Conservation (phyloP, 1,140 invertebrate genomes). For the Conopomorpha cramerella region DNA sequence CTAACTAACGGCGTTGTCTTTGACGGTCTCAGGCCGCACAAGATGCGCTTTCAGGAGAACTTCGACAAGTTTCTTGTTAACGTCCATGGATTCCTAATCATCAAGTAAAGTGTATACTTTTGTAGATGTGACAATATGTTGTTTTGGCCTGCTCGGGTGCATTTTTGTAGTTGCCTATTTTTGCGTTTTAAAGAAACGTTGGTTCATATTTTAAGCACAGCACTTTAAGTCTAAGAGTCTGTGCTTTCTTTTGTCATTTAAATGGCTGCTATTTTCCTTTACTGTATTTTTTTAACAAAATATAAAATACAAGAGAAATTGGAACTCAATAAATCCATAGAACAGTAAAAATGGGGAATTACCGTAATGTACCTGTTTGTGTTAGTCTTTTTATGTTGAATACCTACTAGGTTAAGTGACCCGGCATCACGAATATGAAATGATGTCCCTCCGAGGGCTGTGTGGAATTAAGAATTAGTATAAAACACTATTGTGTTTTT, state of each 20-base stretch:
- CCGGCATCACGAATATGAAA: neutral
- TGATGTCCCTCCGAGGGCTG: slow-evolving; percentile 30
- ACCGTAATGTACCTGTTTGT: neutral
- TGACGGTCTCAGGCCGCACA: slow-evolving; percentile 65
- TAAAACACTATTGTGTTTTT: slow-evolving; percentile 18
- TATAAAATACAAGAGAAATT: too few species aligned
- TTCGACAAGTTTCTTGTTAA: slow-evolving; percentile 82
- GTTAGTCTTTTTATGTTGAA: neutral
- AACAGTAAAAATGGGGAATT: too few species aligned
- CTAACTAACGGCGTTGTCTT: slow-evolving; percentile 68
- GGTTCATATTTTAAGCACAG: too few species aligned
- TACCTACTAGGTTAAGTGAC: neutral
- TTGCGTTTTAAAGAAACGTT: too few species aligned
- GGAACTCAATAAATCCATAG: too few species aligned
- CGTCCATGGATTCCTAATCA: slow-evolving; percentile 68
- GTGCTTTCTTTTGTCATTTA: too few species aligned
- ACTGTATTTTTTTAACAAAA: too few species aligned
- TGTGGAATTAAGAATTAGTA: too few species aligned
- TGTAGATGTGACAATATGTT: too few species aligned
- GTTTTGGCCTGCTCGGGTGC: too few species aligned
- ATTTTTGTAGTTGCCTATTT: neutral
- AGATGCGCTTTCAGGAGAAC: slow-evolving; percentile 72
- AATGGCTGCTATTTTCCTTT: too few species aligned
- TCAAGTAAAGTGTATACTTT: slow-evolving; percentile 22
- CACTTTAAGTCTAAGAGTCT: too few species aligned